These are phyloP conservation scores for Amblyteles armatorius DNA, from an alignment of 2,888 invertebrate species.

Conservation along the genomic window DNA sequence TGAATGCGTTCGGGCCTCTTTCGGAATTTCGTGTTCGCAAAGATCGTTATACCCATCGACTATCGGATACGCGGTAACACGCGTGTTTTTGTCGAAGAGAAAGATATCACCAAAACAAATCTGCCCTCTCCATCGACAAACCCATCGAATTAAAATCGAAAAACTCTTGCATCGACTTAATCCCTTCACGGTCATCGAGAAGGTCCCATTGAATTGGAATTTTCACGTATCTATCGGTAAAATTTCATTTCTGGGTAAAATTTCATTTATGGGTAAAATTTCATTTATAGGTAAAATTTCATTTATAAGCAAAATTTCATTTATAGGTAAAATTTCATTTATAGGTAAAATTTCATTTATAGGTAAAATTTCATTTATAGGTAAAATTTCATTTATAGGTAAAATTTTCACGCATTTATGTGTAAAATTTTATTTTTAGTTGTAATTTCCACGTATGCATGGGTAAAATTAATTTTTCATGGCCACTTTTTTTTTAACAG, in stretches of 20 bases:
- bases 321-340: too few relatives aligned
- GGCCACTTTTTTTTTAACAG: neutral
- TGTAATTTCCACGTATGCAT: neutral
- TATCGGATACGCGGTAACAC: neutral
- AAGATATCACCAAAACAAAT: neutral
- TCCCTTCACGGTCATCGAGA: neutral
- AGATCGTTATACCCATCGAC: neutral
- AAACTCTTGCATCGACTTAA: neutral
- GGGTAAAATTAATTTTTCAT: neutral
- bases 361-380: too few relatives aligned
- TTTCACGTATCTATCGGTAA: neutral
- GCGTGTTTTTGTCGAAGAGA: neutral
- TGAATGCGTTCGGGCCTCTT: constrained; percentile 47
- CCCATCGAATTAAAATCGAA: neutral
- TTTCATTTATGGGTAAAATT: neutral
- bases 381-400: too few relatives aligned
- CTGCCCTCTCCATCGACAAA: neutral
- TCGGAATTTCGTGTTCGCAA: constrained; percentile 2
- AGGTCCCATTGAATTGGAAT: neutral
- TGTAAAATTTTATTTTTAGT: too few relatives aligned
- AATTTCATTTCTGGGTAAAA: neutral
- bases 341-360: too few relatives aligned
- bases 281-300: neutral
- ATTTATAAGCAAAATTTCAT: too few relatives aligned
- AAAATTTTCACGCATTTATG: too few relatives aligned